A percentile compares a stretch with the other conserved stretches of the same genome.
These are phyloP conservation scores for Characodon lateralis DNA, from an alignment of 2,797 vertebrate species.

Conservation along the genomic window DNA sequence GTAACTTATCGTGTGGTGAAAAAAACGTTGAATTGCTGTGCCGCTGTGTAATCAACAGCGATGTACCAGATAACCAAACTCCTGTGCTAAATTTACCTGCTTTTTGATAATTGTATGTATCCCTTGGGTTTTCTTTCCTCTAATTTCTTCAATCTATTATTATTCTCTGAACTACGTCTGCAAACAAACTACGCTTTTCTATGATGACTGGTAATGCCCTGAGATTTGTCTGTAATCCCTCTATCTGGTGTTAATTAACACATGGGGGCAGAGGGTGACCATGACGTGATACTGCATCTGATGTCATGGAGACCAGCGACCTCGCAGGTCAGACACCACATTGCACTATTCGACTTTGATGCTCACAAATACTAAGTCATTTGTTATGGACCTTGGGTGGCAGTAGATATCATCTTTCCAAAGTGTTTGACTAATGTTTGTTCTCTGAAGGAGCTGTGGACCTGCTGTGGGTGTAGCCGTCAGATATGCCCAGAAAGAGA, in stretches of 20 bases:
- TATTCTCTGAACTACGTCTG: conserved; percentile 69
- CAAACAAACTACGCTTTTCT: conserved; percentile 68
- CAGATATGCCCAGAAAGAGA: conserved; percentile 37
- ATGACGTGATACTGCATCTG: conserved; percentile 77
- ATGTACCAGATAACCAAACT: conserved; percentile 34
- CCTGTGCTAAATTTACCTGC: conserved; percentile 43
- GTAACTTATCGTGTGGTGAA: conserved; percentile 64
- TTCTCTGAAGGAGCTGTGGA: conserved; percentile 37
- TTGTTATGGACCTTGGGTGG: conserved; percentile 66
- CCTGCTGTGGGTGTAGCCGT: conserved; percentile 45
- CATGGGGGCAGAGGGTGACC: conserved; percentile 71
- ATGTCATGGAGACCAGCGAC: conserved; percentile 77
- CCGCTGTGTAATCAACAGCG: conserved; percentile 47
- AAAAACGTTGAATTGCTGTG: conserved; percentile 30
- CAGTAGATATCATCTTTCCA: conserved; percentile 62
- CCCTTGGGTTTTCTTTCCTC: conserved; percentile 54
- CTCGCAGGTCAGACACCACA: conserved; percentile 77
- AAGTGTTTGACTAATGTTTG: conserved; percentile 40
- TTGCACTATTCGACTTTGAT: conserved; percentile 67
- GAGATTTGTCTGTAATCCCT: conserved; percentile 68
- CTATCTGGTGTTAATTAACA: conserved; percentile 82
- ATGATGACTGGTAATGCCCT: conserved; percentile 73
- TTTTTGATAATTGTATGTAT: conserved; percentile 49
- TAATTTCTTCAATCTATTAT: conserved; percentile 63
- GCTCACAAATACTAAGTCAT: conserved; percentile 71